Evolutionary conservation across 2,113 vertebrate genomes (phyloP).

Genomic region (Grus americana): DNA sequence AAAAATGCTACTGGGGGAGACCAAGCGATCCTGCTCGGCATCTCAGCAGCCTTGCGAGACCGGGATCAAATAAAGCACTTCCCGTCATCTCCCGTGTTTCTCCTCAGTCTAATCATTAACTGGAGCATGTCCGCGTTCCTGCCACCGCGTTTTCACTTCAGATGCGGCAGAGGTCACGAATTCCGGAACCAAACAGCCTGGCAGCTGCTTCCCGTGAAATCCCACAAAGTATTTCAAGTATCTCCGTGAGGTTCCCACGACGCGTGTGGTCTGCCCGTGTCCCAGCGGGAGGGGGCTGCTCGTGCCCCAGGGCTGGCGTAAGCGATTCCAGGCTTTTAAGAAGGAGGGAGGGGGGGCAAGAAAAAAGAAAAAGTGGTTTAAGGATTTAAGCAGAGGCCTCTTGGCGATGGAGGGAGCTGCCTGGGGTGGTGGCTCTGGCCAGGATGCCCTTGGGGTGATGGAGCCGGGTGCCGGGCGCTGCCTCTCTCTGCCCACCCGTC

Average conservation of each 20-base stretch:
- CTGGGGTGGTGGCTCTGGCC: background rate
- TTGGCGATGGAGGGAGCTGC: background rate
- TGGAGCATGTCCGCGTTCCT: background rate
- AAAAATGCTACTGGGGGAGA: accelerated
- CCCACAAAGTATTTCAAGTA: background rate
- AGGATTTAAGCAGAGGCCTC: background rate
- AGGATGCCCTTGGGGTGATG: background rate
- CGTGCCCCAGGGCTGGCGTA: accelerated
- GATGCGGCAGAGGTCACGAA: background rate
- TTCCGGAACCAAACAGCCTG: background rate
- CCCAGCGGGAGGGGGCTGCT: background rate
- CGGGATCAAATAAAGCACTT: accelerated
- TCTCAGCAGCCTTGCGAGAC: background rate
- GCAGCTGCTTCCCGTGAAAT: background rate
- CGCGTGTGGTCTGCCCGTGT: accelerated
- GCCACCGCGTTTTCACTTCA: accelerated
- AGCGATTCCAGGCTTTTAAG: background rate
- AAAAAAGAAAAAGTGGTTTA: background rate
- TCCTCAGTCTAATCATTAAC: background rate
- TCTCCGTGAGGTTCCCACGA: background rate
- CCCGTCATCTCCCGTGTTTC: background rate
- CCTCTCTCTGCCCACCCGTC: background rate
- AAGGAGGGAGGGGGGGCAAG: too few species aligned
- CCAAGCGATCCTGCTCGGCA: accelerated
- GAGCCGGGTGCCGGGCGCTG: background rate